Conservation (phyloP, 1,140 invertebrate genomes). For the Gerris buenoi region DNA sequence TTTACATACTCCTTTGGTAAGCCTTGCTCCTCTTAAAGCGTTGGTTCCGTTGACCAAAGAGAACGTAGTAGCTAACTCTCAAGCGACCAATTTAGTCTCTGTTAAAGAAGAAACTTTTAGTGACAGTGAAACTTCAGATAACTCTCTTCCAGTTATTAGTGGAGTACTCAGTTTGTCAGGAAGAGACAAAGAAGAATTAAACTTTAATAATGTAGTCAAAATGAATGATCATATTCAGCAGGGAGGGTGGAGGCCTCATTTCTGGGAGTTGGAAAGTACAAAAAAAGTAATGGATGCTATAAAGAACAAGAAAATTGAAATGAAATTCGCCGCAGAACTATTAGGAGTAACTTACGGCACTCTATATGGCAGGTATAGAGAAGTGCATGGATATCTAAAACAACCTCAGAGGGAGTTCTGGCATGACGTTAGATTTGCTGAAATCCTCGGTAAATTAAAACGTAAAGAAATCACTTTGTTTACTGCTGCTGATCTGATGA, state of each 20-base stretch:
- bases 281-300: conserved; percentile 74
- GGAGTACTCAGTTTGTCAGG: not conserved
- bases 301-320: conserved; percentile 75
- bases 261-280: conserved; percentile 76
- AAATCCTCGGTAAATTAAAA: conserved; percentile 49
- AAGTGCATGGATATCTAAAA: conserved; percentile 75
- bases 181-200: conserved; percentile 11
- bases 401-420: conserved; percentile 59
- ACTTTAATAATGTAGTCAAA: conserved; percentile 55
- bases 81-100: not conserved
- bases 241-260: conserved; percentile 68
- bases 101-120: not conserved
- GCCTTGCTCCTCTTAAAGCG: not conserved
- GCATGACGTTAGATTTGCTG: conserved; percentile 53
- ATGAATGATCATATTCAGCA: conserved; percentile 70
- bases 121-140: not conserved
- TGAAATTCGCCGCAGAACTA: conserved; percentile 77
- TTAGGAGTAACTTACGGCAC: conserved; percentile 78
- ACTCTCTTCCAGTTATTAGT: not conserved
- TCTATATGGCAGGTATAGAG: conserved; percentile 69
- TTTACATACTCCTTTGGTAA: not conserved
- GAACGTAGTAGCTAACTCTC: not conserved
- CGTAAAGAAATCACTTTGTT: conserved; percentile 52
- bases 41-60: not conserved
- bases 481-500: conserved; percentile 51